Evolutionary conservation across 2,113 vertebrate genomes (phyloP).

Genomic region (Psilopogon haemacephalus): DNA sequence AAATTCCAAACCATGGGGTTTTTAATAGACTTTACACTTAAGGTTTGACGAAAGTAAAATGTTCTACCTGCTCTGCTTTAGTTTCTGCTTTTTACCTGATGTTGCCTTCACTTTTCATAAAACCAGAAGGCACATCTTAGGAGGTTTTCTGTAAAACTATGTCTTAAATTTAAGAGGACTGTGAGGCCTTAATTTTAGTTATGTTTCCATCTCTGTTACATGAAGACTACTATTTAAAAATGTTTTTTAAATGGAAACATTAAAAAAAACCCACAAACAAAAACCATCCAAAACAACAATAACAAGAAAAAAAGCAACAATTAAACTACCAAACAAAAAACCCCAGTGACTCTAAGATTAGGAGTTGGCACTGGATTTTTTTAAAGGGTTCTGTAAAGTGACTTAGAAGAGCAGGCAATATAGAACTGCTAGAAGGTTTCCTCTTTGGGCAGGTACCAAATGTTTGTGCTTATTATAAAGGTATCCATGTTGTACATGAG

Average conservation of each 20-base stretch:
- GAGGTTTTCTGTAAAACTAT: conserved; percentile 1
- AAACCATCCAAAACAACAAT: not conserved
- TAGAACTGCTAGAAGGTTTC: not conserved
- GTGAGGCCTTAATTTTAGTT: not conserved
- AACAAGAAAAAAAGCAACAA: too few relatives aligned
- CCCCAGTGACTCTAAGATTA: fast-evolving
- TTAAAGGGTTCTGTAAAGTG: not conserved
- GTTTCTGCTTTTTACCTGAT: conserved; percentile 47
- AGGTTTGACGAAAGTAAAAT: conserved; percentile 62
- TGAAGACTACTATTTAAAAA: conserved; percentile 11
- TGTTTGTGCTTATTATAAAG: not conserved
- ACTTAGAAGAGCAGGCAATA: not conserved
- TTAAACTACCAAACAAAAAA: not conserved
- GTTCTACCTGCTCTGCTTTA: conserved; percentile 47
- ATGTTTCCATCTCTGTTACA: not conserved
- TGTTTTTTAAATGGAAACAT: not conserved
- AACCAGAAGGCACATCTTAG: not conserved
- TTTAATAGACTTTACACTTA: conserved; percentile 60
- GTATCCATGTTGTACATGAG: not conserved
- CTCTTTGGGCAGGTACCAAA: not conserved
- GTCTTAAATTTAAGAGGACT: not conserved
- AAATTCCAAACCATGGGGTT: conserved; percentile 42
- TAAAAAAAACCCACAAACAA: too few relatives aligned
- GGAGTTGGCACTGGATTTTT: conserved; percentile 17
- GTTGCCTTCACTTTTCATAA: conserved; percentile 26